Evolutionary conservation across 2,888 invertebrate species (phyloP), one percentile per base, ranked within the genome.

Genomic region (Allacma fusca): DNA sequence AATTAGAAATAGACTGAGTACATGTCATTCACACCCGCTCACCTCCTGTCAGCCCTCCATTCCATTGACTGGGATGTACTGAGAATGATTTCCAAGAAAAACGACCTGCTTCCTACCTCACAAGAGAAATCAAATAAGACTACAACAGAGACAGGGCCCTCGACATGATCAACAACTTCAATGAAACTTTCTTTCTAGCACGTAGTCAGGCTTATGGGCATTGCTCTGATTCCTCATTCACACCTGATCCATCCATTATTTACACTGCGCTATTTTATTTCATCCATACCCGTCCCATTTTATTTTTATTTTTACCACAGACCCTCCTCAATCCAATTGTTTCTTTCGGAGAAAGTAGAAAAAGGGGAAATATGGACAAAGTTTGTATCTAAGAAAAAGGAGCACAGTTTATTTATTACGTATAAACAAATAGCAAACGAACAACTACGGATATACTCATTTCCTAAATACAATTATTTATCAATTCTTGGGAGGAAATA

Each of bases 231-330:
- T 50, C 19, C 50, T 50, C 50, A 19, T 50, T 50, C 50, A 50
- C 50, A 50, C 50, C 50, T 50, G 50, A 50, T 13, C 50, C 50
- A 13, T 19, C 50, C 50, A 50, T 50, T 50, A 50, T 50, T 50
- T 50, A 16, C 19, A 50, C 19, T 12, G n/a, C 2, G 50, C 34
- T 9, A 50, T 50, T 50, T 16, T 50, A 9, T 50, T 50, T 50
- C n/a, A 19, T 50, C 16, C 50, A 5, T 9, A 2, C 50, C 16
- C n/a, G 9, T 7, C 4, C 34, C n/a, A 50, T 50, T 50, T n/a
- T 16, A 19, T 13, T n/a, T 50, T 50, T 12, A 50, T 16, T 50
- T 16, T 50, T 16, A n/a, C 4, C n/a, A 19, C 50, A 7, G 4
- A 7, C 34, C 34, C 34, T 34, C 34, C 34, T 34, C 34, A 4